Percentiles rank a stretch among this genome's conserved stretches.
phyloP scores from a whole-genome alignment of 2,797 vertebrate genomes.

The Myotis findleyi region DNA sequence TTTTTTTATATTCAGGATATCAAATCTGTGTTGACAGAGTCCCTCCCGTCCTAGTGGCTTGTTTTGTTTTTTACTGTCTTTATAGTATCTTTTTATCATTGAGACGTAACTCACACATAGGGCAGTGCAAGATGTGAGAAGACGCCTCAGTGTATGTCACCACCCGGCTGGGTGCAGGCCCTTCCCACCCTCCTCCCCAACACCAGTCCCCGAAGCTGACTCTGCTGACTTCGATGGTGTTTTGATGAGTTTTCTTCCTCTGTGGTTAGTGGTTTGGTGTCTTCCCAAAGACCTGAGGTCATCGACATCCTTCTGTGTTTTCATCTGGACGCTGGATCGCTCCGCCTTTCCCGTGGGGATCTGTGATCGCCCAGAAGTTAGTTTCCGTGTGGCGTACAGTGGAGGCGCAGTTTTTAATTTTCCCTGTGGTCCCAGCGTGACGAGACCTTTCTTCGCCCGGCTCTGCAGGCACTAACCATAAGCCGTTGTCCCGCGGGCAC shows the following conservation, averaged over 20 bases:
- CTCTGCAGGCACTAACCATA: not conserved
- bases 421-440: not conserved
- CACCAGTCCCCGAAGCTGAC: not conserved
- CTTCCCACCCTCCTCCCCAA: not conserved
- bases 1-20: not conserved
- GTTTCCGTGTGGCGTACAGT: rapidly evolving
- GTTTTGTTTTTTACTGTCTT: not conserved
- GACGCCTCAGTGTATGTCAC: rapidly evolving
- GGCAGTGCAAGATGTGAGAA: rapidly evolving
- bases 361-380: not conserved
- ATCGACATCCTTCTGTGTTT: not conserved
- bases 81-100: not conserved
- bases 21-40: not conserved
- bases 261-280: not conserved
- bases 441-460: not conserved
- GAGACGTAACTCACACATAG: not conserved
- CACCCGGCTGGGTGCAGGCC: not conserved
- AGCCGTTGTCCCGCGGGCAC: not conserved
- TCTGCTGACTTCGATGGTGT: no score
- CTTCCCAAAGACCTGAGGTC: not conserved
- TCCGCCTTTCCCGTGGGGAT: not conserved
- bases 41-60: not conserved
- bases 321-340: not conserved
- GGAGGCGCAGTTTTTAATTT: no score
- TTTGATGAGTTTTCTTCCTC: not conserved